These are phyloP conservation scores for Apis laboriosa DNA, from an alignment of 1,140 invertebrate species.

Conservation along the genomic window DNA sequence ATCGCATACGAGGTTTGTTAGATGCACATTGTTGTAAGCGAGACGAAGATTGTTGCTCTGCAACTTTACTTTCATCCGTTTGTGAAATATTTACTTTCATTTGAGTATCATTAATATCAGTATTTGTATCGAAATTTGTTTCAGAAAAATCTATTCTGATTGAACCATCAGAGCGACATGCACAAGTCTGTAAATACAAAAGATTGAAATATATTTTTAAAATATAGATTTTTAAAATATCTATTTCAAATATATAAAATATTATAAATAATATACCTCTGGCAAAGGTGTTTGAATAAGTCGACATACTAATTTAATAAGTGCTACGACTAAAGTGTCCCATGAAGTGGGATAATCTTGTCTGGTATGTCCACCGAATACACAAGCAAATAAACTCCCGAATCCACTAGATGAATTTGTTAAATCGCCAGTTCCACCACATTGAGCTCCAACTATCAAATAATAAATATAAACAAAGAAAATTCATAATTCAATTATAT, in stretches of 20 bases:
- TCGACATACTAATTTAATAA: slow-evolving; percentile 86
- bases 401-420: slow-evolving; percentile 79
- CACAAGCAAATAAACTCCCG: slow-evolving; percentile 85
- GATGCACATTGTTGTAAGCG: slow-evolving; percentile 65
- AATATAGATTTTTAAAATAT: background rate
- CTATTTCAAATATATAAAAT: background rate
- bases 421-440: slow-evolving; percentile 73
- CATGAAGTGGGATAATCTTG: slow-evolving; percentile 84
- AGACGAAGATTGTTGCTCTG: slow-evolving; percentile 82
- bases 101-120: slow-evolving; percentile 63
- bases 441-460: slow-evolving; percentile 73
- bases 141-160: slow-evolving; percentile 72
- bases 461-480: background rate
- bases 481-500: background rate
- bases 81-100: slow-evolving; percentile 81
- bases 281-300: slow-evolving; percentile 87
- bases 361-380: slow-evolving; percentile 84
- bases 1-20: slow-evolving; percentile 82
- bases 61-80: slow-evolving; percentile 90
- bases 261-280: slow-evolving; percentile 61
- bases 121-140: slow-evolving; percentile 17
- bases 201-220: background rate
- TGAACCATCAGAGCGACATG: slow-evolving; percentile 54
- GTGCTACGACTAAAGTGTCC: slow-evolving; percentile 85
- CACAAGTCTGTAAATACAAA: slow-evolving; percentile 47